phyloP scores from a whole-genome alignment of 1,140 invertebrate genomes.

The Pseudomyrmex gracilis region DNA sequence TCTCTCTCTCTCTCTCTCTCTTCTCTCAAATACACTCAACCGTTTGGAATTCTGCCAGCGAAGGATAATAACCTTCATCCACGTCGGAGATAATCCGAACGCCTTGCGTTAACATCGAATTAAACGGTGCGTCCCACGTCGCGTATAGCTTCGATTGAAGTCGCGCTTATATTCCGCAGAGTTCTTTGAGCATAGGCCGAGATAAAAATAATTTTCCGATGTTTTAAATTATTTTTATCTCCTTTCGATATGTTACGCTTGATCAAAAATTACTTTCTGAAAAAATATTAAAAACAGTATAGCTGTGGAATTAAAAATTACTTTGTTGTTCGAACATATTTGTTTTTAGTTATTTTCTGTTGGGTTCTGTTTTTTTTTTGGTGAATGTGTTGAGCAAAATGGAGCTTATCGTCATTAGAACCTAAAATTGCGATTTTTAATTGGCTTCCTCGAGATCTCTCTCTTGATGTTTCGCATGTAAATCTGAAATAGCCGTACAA shows the following conservation, averaged over 20 bases:
- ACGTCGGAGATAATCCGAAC: slow-evolving; percentile 42
- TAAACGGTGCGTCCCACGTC: slow-evolving; percentile 53
- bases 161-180: neutral
- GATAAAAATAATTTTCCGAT: neutral
- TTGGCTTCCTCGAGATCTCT: neutral
- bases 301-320: too few species aligned
- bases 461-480: too few species aligned
- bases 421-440: neutral
- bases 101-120: slow-evolving; percentile 72
- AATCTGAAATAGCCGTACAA: too few species aligned
- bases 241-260: neutral
- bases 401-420: too few species aligned
- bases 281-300: too few species aligned
- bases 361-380: too few species aligned
- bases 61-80: slow-evolving; percentile 79
- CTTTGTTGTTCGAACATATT: too few species aligned
- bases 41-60: slow-evolving; percentile 76
- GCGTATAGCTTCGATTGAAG: slow-evolving; percentile 16
- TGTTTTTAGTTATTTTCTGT: too few species aligned
- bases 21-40: slow-evolving; percentile 66
- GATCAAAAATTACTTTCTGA: neutral
- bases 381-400: too few species aligned
- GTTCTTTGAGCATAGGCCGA: neutral
- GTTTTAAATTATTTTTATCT: neutral
- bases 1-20: slow-evolving; percentile 63